Evolutionary conservation across 2,797 vertebrate species (phyloP).

Genomic region (Spheniscus humboldti): DNA sequence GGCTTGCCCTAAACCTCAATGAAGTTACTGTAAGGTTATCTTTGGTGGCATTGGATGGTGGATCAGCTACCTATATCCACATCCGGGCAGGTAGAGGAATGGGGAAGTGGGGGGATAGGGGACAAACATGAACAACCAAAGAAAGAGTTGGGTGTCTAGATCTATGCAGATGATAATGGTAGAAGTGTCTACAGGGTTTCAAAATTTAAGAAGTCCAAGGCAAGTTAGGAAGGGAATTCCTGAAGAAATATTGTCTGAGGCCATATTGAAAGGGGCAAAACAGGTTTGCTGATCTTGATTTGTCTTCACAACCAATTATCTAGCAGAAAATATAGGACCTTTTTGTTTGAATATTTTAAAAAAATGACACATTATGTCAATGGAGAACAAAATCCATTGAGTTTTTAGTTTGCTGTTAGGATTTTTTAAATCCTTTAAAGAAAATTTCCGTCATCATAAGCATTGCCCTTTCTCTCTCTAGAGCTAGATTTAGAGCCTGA

Average conservation of each 20-base stretch:
- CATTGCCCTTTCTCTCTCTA: background rate
- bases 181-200: background rate
- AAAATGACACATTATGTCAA: background rate
- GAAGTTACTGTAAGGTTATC: background rate
- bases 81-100: background rate
- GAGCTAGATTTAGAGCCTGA: background rate
- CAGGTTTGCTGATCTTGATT: background rate
- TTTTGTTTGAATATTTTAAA: background rate
- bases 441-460: background rate
- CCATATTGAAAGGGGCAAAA: background rate
- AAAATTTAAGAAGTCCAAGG: background rate
- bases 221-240: background rate
- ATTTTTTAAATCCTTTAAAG: background rate
- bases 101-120: rapidly evolving
- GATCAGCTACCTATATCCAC: background rate
- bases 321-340: background rate
- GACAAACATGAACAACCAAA: background rate
- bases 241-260: background rate
- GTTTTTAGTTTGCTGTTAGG: background rate
- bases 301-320: background rate
- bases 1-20: rapidly evolving
- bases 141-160: background rate
- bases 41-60: background rate
- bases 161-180: background rate
- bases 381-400: background rate